A percentile compares a stretch with the other conserved stretches of the same genome.
These are phyloP conservation scores for Incurvaria masculella DNA, from an alignment of 2,888 invertebrate species.

Conservation along the genomic window DNA sequence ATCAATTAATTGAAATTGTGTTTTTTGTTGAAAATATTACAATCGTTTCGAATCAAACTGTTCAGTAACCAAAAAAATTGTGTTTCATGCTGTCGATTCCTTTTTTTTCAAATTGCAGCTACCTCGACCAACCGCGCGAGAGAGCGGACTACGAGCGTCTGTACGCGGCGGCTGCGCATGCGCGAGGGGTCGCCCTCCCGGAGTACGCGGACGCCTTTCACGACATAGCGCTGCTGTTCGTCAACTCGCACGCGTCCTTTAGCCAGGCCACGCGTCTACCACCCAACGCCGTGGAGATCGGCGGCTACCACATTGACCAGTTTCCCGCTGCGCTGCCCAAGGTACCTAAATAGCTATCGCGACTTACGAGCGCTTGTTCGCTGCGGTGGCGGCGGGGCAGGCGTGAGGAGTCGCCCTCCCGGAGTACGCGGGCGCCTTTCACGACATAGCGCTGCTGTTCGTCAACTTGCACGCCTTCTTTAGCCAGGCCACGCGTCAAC, in stretches of 20 bases:
- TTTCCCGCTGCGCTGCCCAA: too few relatives aligned
- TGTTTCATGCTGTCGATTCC: too few relatives aligned
- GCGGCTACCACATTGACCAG: too few relatives aligned
- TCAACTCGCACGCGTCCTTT: slow-evolving; percentile 30
- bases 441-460: too few relatives aligned
- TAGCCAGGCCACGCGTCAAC: slow-evolving; percentile 21
- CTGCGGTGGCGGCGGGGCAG: slow-evolving; percentile 24
- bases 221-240: slow-evolving; percentile 27
- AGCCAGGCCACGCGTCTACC: slow-evolving; percentile 23
- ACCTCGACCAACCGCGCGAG: not conserved
- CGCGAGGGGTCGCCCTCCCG: slow-evolving; percentile 23
- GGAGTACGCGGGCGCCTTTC: too few relatives aligned
- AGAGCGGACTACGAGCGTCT: slow-evolving; percentile 19
- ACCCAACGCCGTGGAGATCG: slow-evolving; percentile 31
- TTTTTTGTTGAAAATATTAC: too few relatives aligned
- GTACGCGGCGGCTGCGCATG: slow-evolving; percentile 23
- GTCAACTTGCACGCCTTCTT: slow-evolving; percentile 32
- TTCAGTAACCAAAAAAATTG: too few relatives aligned
- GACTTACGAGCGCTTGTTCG: too few relatives aligned
- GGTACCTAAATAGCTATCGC: too few relatives aligned
- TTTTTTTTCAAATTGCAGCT: too few relatives aligned
- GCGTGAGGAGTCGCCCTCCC: slow-evolving; percentile 24
- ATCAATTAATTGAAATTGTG: too few relatives aligned
- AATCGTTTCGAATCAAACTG: too few relatives aligned
- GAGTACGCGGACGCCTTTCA: slow-evolving; percentile 21